phyloP scores from a whole-genome alignment of 1,140 invertebrate species.

The Chrysomallon squamiferum region DNA sequence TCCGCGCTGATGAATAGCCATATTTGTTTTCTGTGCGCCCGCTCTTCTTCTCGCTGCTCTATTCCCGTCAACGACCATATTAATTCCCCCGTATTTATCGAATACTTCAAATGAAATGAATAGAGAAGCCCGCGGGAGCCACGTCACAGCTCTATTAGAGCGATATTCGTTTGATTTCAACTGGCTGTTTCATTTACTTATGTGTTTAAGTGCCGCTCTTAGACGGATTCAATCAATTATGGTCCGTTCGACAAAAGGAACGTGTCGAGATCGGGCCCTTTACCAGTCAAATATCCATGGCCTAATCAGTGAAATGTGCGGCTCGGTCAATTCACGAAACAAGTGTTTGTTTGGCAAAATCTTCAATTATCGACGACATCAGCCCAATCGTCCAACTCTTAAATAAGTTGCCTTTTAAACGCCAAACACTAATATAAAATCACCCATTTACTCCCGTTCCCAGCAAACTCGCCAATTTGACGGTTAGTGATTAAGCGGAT shows the following conservation, averaged over 20 bases:
- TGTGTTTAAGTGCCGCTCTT: conserved; percentile 23
- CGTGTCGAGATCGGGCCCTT: conserved; percentile 18
- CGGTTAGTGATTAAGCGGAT: conserved; percentile 3
- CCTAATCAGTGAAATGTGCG: conserved; percentile 26
- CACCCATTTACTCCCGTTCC: conserved; percentile 8
- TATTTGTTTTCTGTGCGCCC: conserved; percentile 9
- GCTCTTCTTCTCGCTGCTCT: background rate
- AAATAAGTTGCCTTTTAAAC: conserved; percentile 32
- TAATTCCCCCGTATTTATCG: conserved; percentile 15
- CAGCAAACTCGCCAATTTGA: conserved; percentile 5
- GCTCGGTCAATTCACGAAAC: conserved; percentile 17
- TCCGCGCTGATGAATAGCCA: conserved; percentile 6
- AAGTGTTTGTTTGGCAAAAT: conserved; percentile 30
- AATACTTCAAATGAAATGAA: conserved; percentile 11
- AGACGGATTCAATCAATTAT: conserved; percentile 25
- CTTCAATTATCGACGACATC: conserved; percentile 21
- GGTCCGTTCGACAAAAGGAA: conserved; percentile 17
- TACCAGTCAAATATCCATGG: conserved; percentile 6
- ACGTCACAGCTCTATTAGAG: conserved; percentile 5
- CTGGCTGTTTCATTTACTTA: conserved; percentile 21
- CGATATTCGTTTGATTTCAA: conserved; percentile 10
- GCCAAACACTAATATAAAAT: conserved; percentile 16
- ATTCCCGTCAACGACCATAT: conserved; percentile 9
- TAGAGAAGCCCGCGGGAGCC: background rate
- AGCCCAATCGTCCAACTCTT: conserved; percentile 6